Conservation (phyloP, 2,888 invertebrate species). For the Thereva unica region DNA sequence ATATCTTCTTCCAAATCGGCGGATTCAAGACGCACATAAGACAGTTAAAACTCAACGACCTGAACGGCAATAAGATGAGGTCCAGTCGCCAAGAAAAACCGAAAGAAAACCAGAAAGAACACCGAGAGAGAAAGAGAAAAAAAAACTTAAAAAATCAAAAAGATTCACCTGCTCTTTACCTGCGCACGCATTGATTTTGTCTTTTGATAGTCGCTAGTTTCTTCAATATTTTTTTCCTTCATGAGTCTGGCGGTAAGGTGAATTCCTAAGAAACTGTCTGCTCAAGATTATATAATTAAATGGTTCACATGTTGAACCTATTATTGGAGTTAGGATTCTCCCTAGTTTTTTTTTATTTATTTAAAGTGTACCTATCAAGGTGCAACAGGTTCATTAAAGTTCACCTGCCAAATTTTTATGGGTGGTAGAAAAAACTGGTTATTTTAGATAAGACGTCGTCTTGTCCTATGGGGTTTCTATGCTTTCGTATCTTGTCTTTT, state of each 20-base stretch:
- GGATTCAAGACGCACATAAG: no score
- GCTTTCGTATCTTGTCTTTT: no score
- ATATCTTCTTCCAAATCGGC: no score
- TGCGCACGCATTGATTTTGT: constrained; percentile 27
- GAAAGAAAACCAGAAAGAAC: constrained; percentile 7
- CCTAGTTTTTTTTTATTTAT: background rate
- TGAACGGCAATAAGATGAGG: no score
- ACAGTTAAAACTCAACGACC: no score
- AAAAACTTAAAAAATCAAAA: background rate
- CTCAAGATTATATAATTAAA: constrained; percentile 33
- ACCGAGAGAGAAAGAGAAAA: background rate
- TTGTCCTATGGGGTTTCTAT: no score
- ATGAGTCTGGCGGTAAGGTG: constrained; percentile 8
- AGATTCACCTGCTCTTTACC: constrained; percentile 33
- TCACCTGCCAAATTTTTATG: constrained; percentile 33
- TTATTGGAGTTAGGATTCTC: constrained; percentile 7
- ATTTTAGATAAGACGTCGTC: no score
- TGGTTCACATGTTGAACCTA: constrained; percentile 29
- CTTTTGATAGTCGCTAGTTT: constrained; percentile 12
- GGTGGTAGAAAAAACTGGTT: background rate
- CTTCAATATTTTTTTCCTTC: background rate
- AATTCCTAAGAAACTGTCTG: constrained; percentile 15
- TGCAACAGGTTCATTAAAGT: constrained; percentile 31
- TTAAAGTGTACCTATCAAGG: constrained; percentile 12
- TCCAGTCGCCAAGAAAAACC: constrained; percentile 2